Evolutionary conservation across 2,797 vertebrate genomes (phyloP), one percentile per base, ranked within the genome.

Genomic region (Myotis myotis): DNA sequence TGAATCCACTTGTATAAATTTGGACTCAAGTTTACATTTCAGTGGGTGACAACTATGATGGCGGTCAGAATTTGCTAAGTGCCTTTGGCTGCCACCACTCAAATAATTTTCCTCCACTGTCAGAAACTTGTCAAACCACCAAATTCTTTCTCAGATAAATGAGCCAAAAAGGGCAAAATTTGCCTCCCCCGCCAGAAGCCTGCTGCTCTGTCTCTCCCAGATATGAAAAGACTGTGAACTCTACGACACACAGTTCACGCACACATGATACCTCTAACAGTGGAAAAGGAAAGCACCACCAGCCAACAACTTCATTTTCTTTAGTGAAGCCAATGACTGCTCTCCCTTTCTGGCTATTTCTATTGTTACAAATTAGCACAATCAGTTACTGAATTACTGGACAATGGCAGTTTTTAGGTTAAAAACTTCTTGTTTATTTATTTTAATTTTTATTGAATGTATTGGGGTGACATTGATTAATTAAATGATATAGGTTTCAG

Each of bases 1-100:
- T 96, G 92, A 96, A 97, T 91, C 95, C 95, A 96, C 95, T 95
- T 97, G 91, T 96, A 75, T 82, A 96, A 95, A 94, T 97, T 92
- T 87, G 75, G 66, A 94, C 87, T 97, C 23, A 11, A 89, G 91
- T 93, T 97, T 95, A 84, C 95, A 66, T 97, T 97, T 95, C 78
- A 44, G 72, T 93, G 91, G 95, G 83, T 95, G 96, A 96, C 91
- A 91, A 92, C 95, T 78, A 51, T 78, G 86, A 94, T 87, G 93
- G 96, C 87, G 86, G 93, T 96, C 95, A 95, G 95, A 95, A 96
- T 96, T 95, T 95, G 88, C 89, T 96, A 94, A 94, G 79, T 95
- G 79, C 93, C 82, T 96, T 85, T 95, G 95, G 84, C 93, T 80
- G 82, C 95, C 78, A 88, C 96, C 91, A 82, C 89, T 94, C 95